Evolutionary conservation across 2,113 vertebrate species (phyloP).

Genomic region (Elanus axillaris): DNA sequence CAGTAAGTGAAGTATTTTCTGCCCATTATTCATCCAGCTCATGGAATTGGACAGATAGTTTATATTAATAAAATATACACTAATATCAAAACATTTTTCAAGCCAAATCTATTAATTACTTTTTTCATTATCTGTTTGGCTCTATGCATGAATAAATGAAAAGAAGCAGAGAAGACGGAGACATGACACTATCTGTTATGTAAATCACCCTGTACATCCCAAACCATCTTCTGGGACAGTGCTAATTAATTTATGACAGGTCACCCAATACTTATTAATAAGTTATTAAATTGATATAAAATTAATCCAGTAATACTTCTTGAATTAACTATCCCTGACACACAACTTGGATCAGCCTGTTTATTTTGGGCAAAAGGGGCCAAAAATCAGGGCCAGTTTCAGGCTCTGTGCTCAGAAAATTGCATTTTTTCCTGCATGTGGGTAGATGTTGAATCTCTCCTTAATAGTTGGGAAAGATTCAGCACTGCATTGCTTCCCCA

Average conservation of each 20-base stretch:
- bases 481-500: accelerated
- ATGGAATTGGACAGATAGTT: not conserved
- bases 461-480: not conserved
- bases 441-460: not conserved
- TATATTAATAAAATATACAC: slow-evolving; percentile 36
- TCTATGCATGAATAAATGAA: slow-evolving; percentile 44
- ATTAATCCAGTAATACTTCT: not conserved
- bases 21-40: not conserved
- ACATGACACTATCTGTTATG: not conserved
- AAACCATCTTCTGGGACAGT: not conserved
- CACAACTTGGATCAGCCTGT: not conserved
- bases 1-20: not conserved
- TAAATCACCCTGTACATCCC: not conserved
- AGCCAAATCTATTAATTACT: slow-evolving; percentile 39
- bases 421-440: not conserved
- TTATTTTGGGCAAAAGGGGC: not conserved
- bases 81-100: slow-evolving; percentile 38
- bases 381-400: not conserved
- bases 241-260: slow-evolving; percentile 7
- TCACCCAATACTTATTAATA: slow-evolving; percentile 19
- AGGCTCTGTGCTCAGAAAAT: not conserved
- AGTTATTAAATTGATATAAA: slow-evolving; percentile 8
- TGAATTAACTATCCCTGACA: not conserved
- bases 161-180: not conserved
- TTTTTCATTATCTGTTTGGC: slow-evolving; percentile 14